phyloP scores from a whole-genome alignment of 1,140 invertebrate species.

The Oncopodura yosiiana region DNA sequence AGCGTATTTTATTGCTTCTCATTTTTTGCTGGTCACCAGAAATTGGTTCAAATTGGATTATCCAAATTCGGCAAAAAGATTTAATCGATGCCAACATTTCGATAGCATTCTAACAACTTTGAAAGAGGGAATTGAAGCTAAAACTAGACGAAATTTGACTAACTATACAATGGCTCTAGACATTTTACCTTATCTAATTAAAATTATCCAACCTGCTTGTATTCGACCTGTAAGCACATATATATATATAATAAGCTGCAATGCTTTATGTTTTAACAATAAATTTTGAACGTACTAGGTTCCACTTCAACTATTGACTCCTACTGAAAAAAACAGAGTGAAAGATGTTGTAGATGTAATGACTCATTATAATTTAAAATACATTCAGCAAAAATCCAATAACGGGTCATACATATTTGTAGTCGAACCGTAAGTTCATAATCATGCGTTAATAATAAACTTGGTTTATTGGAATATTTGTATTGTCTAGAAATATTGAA shows the following conservation, averaged over 20 bases:
- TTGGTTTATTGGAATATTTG: too few species aligned
- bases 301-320: slow-evolving; percentile 60
- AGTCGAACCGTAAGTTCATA: slow-evolving; percentile 64
- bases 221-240: slow-evolving; percentile 4
- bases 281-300: slow-evolving; percentile 41
- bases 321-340: slow-evolving; percentile 61
- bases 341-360: slow-evolving; percentile 62
- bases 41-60: slow-evolving; percentile 62
- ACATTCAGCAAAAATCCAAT: slow-evolving; percentile 61
- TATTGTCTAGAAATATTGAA: slow-evolving; percentile 47
- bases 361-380: slow-evolving; percentile 78
- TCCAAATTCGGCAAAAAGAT: slow-evolving; percentile 68
- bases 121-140: neutral
- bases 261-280: neutral
- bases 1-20: slow-evolving; percentile 66
- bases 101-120: slow-evolving; percentile 35
- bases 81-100: slow-evolving; percentile 4
- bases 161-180: neutral
- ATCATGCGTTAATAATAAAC: too few species aligned
- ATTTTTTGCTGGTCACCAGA: slow-evolving; percentile 61
- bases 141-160: neutral
- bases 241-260: neutral
- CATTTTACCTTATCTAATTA: neutral
- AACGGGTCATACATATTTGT: slow-evolving; percentile 71
- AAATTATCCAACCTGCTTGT: slow-evolving; percentile 5